phyloP scores from a whole-genome alignment of 2,888 invertebrate species.

The Plemyria rubiginata region DNA sequence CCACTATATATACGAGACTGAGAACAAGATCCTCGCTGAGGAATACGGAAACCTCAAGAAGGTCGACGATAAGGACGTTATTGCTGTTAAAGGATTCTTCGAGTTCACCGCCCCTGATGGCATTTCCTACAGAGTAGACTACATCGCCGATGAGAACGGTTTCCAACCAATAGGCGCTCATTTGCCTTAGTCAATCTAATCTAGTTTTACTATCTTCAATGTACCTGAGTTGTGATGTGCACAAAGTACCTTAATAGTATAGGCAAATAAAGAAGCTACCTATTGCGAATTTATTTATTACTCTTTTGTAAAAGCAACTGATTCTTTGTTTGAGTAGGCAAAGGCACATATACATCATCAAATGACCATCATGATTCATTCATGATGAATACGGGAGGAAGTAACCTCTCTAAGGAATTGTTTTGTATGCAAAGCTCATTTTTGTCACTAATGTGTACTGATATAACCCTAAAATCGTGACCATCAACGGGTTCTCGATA shows the following conservation, averaged over 20 bases:
- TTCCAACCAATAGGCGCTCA: slow-evolving; percentile 69
- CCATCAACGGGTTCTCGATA: neutral
- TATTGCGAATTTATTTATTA: slow-evolving; percentile 29
- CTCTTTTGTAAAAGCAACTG: too few species aligned
- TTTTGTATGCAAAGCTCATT: neutral
- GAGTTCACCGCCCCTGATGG: slow-evolving; percentile 77
- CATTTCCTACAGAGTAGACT: slow-evolving; percentile 77
- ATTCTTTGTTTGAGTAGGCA: too few species aligned
- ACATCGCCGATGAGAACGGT: slow-evolving; percentile 78
- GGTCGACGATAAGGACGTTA: slow-evolving; percentile 59
- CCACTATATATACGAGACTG: slow-evolving; percentile 79
- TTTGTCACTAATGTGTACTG: neutral
- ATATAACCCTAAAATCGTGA: neutral
- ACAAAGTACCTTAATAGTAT: slow-evolving; percentile 37
- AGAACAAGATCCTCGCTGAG: slow-evolving; percentile 78
- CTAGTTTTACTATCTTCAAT: slow-evolving; percentile 28
- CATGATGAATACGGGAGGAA: neutral
- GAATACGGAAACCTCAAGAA: slow-evolving; percentile 72
- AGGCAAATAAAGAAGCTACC: slow-evolving; percentile 40
- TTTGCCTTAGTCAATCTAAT: slow-evolving; percentile 61
- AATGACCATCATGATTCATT: too few species aligned
- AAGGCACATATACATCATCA: neutral
- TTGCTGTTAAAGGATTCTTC: slow-evolving; percentile 74
- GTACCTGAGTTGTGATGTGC: slow-evolving; percentile 31
- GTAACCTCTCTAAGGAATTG: too few species aligned